These are phyloP conservation scores for Cheilosia variabilis DNA, from an alignment of 2,888 invertebrate species.

Conservation along the genomic window DNA sequence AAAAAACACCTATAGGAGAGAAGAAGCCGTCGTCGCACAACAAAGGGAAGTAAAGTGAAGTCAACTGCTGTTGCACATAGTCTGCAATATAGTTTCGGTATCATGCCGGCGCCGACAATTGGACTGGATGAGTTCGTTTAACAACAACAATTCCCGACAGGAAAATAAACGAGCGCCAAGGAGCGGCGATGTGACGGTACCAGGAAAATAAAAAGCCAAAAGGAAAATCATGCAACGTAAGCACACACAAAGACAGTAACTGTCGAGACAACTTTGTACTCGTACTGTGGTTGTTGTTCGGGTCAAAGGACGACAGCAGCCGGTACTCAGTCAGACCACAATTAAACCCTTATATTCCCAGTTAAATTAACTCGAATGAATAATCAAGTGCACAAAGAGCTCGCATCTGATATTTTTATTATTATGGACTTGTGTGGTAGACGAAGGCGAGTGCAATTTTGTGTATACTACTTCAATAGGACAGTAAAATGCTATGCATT, in stretches of 20 bases:
- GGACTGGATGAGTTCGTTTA: constrained; percentile 44
- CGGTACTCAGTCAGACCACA: constrained; percentile 26
- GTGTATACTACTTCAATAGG: not conserved
- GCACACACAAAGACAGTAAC: too few species aligned
- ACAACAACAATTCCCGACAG: constrained; percentile 48
- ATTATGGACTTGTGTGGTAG: constrained; percentile 26
- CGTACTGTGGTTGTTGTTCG: not conserved
- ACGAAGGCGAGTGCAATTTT: not conserved
- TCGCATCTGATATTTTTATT: constrained; percentile 44
- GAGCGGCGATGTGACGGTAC: not conserved
- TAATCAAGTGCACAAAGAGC: constrained; percentile 55
- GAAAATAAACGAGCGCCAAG: constrained; percentile 29
- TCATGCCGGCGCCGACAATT: constrained; percentile 47
- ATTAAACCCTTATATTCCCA: constrained; percentile 66
- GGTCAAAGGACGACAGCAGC: constrained; percentile 44
- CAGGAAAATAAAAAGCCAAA: constrained; percentile 11
- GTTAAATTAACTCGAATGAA: constrained; percentile 68
- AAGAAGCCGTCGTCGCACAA: constrained; percentile 24
- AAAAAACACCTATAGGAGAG: not conserved
- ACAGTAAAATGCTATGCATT: too few species aligned
- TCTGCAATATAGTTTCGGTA: constrained; percentile 50
- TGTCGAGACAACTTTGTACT: not conserved
- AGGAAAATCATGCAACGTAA: constrained; percentile 10
- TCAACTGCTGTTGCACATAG: constrained; percentile 52
- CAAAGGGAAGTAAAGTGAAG: constrained; percentile 56